Conservation (phyloP, 2,888 invertebrate species). For the Labia minor region DNA sequence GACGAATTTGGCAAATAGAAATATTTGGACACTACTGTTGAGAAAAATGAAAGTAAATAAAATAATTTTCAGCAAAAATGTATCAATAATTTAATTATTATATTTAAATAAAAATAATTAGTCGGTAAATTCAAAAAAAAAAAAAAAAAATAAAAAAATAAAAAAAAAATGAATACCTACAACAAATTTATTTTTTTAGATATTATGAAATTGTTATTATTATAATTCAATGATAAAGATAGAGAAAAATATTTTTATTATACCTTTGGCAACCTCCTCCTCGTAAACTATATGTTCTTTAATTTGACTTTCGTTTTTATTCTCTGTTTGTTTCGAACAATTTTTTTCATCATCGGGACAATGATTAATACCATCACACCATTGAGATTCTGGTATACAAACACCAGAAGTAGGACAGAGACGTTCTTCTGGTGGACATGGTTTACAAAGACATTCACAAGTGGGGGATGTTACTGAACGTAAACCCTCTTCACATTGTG, state of each 20-base stretch:
- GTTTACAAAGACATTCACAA: conserved; percentile 63
- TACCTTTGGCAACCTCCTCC: background rate
- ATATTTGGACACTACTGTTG: too few relatives aligned
- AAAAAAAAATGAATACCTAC: conserved; percentile 23
- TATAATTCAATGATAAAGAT: too few relatives aligned
- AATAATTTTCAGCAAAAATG: too few relatives aligned
- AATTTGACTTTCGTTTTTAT: conserved; percentile 24
- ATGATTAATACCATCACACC: conserved; percentile 74
- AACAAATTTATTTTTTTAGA: background rate
- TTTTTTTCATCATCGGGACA: conserved; percentile 72
- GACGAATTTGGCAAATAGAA: too few relatives aligned
- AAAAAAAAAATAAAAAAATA: background rate
- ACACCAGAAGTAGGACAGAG: conserved; percentile 63
- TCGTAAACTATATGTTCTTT: background rate
- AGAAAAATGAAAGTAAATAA: too few relatives aligned
- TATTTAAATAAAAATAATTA: too few relatives aligned
- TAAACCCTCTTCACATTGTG: conserved; percentile 49
- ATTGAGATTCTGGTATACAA: conserved; percentile 55
- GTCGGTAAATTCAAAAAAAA: too few relatives aligned
- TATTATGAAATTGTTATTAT: too few relatives aligned
- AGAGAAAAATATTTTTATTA: too few relatives aligned
- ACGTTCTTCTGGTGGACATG: conserved; percentile 42
- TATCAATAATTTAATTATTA: too few relatives aligned
- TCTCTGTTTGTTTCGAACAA: conserved; percentile 41
- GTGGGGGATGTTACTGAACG: conserved; percentile 47